Conservation (phyloP, 2,113 vertebrate species). For the Panthera uncia region DNA sequence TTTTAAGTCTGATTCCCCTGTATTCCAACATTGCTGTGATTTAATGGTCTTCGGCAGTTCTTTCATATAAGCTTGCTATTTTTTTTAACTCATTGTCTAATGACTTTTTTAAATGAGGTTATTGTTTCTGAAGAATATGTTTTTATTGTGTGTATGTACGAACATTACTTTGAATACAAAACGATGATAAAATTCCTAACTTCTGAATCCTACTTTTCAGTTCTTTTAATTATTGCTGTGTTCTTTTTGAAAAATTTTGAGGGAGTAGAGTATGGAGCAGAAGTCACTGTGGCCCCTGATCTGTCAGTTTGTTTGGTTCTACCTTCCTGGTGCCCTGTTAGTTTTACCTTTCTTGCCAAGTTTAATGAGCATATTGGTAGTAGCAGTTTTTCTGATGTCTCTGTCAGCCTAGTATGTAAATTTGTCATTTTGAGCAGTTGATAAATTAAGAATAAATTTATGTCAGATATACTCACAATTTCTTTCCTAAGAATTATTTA, state of each 20-base stretch:
- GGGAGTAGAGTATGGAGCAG: background rate
- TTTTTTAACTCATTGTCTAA: background rate
- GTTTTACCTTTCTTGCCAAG: conserved; percentile 8
- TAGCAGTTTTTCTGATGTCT: background rate
- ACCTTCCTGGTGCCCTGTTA: background rate
- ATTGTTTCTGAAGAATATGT: background rate
- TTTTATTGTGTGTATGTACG: background rate
- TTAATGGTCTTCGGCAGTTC: conserved; percentile 32
- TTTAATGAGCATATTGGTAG: conserved; percentile 2
- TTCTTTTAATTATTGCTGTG: conserved; percentile 14
- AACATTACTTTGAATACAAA: conserved; percentile 1
- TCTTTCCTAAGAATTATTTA: conserved; percentile 21
- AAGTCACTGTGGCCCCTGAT: background rate
- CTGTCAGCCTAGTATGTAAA: background rate
- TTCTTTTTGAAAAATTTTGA: conserved; percentile 41
- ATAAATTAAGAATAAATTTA: conserved; percentile 42
- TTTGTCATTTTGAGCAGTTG: conserved; percentile 6
- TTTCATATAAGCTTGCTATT: conserved; percentile 32
- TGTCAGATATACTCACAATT: background rate
- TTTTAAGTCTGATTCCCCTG: conserved; percentile 6
- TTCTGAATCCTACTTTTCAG: conserved; percentile 14
- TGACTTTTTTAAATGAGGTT: conserved; percentile 4
- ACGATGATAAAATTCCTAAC: conserved; percentile 12
- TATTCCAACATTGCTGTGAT: conserved; percentile 28
- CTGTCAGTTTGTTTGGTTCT: conserved; percentile 12